Base-by-base conservation (phyloP, 1,140 invertebrate genomes). In the Branchinecta lynchi region DNA sequence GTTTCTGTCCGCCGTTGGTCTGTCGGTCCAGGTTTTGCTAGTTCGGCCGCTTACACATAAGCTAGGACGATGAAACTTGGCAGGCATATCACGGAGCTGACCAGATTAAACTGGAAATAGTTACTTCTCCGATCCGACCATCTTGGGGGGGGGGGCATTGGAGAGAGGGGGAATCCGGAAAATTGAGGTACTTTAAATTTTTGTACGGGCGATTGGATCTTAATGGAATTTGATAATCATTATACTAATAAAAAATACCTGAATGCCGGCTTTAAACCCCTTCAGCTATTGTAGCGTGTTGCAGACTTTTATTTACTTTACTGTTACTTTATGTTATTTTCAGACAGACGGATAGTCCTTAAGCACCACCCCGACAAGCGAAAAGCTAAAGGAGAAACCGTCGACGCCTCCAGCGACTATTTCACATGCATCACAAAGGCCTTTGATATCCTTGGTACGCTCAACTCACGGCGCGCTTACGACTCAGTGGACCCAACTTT, bases 381-480 rank as follows among this genome's bases (percentile, higher is more conserved):
- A 70, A 89, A 92, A 82, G 89, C 87, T 68, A 81, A 86, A 79
- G 89, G 92, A 65, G 91, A 93, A 78, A 86, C 90, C 74, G 84
- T 94, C 10, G 83, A 86, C 71, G 81, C 85, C 2, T 91, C 93
- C 73, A 89, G 94, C 76, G 95, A 98, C 81, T 98, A 98, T 80
- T 99, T 98, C 78, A 93, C 94, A 0, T 98, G 95, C 77, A 98
- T 99, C 75, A 98, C 95, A n/a, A 93, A 93, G 83, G 95, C 95
- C 15, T 93, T 89, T 84, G 93, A 96, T 81, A 91, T 86, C 44
- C 81, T 94, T 71, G 90, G 93, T 0, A 92, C 87, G 74, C 83
- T 87, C 12, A 77, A 82, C 7, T 93, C 89, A 75, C 82, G 95
- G 72, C 82, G 88, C 72, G 89, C 94, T 0, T 99, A 90, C 80